These are phyloP conservation scores for Conger conger DNA, from an alignment of 2,113 vertebrate genomes.

Conservation along the genomic window DNA sequence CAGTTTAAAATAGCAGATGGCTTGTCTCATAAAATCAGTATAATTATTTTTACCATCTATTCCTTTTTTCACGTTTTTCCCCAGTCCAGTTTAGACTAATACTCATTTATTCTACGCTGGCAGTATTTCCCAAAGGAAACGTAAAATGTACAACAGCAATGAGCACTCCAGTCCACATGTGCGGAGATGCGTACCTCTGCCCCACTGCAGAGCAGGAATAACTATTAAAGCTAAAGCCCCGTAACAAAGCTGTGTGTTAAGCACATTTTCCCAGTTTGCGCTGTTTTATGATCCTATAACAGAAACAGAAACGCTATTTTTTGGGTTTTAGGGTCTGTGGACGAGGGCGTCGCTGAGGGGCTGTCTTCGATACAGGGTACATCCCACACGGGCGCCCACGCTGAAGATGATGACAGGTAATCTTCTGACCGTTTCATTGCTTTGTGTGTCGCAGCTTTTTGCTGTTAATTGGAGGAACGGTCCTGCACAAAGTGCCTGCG, in stretches of 20 bases:
- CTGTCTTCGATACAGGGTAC: slow-evolving; percentile 79
- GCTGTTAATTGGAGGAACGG: background rate
- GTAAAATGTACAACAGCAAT: background rate
- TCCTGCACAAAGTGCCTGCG: background rate
- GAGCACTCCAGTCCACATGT: background rate
- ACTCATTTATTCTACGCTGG: background rate
- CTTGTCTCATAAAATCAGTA: background rate
- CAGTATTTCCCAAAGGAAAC: background rate
- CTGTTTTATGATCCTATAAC: too few species aligned
- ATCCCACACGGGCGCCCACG: slow-evolving; percentile 72
- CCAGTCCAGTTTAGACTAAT: slow-evolving; percentile 2
- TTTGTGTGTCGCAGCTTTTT: slow-evolving; percentile 29
- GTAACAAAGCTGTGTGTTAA: background rate
- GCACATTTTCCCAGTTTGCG: background rate
- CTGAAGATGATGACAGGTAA: slow-evolving; percentile 82
- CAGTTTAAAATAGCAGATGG: background rate
- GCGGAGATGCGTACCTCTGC: background rate
- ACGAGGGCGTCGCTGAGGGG: slow-evolving; percentile 82
- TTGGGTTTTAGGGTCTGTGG: slow-evolving; percentile 74
- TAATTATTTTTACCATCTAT: background rate
- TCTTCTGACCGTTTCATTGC: background rate
- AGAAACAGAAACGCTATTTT: too few species aligned
- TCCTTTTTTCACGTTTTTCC: background rate
- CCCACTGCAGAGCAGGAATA: background rate
- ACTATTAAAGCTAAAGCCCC: background rate